These are phyloP conservation scores for Apotomis betuletana DNA, from an alignment of 2,888 invertebrate species.

Conservation along the genomic window DNA sequence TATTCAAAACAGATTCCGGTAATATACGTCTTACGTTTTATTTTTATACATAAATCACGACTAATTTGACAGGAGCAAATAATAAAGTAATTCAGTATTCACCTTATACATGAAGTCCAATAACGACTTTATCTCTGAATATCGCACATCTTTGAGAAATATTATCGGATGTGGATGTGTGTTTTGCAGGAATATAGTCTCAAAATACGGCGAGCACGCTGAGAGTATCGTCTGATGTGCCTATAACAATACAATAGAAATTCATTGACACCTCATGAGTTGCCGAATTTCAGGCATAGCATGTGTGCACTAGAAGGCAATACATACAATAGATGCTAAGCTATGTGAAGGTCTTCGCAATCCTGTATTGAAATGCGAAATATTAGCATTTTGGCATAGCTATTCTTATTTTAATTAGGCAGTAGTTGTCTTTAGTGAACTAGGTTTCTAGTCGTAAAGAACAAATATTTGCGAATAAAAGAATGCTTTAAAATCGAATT, in stretches of 20 bases:
- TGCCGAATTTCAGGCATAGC: constrained; percentile 19
- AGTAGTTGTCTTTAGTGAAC: constrained; percentile 51
- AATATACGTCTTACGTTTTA: no score
- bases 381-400: constrained; percentile 60
- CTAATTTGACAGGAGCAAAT: not conserved
- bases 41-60: no score
- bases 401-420: constrained; percentile 73
- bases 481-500: constrained; percentile 25
- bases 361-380: constrained; percentile 58
- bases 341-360: constrained; percentile 69
- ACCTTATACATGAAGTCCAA: constrained; percentile 97
- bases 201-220: constrained; percentile 97
- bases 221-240: constrained; percentile 97
- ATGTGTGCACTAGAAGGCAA: constrained; percentile 46
- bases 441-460: constrained; percentile 41
- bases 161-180: constrained; percentile 95
- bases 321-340: constrained; percentile 60
- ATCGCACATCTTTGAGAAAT: constrained; percentile 95
- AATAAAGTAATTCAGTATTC: constrained; percentile 44
- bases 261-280: constrained; percentile 27
- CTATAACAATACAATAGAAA: constrained; percentile 77
- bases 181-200: constrained; percentile 94
- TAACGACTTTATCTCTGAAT: constrained; percentile 94
- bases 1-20: no score
- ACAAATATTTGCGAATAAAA: constrained; percentile 35